A percentile compares a stretch with the other conserved stretches of the same genome.
Conservation (phyloP, 2,113 vertebrate species). For the Merops nubicus region DNA sequence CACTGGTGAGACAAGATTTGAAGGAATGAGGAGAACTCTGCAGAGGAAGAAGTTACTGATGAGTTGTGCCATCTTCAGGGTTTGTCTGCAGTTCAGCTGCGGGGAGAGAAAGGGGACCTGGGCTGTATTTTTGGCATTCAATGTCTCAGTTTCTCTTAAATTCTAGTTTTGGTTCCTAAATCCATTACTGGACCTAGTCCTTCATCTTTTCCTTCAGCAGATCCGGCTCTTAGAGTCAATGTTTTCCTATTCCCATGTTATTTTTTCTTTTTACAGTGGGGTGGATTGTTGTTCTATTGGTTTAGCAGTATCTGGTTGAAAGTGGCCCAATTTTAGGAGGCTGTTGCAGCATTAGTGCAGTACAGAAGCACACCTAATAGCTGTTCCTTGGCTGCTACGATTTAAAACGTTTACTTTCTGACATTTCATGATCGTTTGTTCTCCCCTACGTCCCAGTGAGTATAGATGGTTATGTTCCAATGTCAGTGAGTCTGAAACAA, state of each 20-base stretch:
- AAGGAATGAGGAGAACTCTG: neutral
- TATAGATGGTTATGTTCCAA: neutral
- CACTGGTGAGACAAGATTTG: neutral
- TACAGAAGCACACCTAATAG: neutral
- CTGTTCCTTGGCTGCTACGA: neutral
- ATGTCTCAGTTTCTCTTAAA: neutral
- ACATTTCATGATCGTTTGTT: neutral
- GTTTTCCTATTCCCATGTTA: neutral
- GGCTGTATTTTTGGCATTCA: neutral
- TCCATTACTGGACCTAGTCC: neutral
- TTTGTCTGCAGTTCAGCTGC: neutral
- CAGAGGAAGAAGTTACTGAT: neutral
- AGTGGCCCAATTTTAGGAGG: neutral
- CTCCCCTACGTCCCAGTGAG: neutral
- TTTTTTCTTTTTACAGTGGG: neutral
- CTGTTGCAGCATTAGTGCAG: neutral
- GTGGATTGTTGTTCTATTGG: neutral
- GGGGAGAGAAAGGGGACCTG: neutral
- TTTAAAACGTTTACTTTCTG: slow-evolving; percentile 7
- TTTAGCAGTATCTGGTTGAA: neutral
- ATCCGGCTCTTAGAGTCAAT: neutral
- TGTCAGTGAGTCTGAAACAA: neutral
- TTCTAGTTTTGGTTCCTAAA: neutral
- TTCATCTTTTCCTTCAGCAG: neutral
- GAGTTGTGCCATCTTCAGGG: neutral